A percentile compares a stretch with the other conserved stretches of the same genome.
Conservation (phyloP, 2,797 vertebrate species). For the Erethizon dorsatum region DNA sequence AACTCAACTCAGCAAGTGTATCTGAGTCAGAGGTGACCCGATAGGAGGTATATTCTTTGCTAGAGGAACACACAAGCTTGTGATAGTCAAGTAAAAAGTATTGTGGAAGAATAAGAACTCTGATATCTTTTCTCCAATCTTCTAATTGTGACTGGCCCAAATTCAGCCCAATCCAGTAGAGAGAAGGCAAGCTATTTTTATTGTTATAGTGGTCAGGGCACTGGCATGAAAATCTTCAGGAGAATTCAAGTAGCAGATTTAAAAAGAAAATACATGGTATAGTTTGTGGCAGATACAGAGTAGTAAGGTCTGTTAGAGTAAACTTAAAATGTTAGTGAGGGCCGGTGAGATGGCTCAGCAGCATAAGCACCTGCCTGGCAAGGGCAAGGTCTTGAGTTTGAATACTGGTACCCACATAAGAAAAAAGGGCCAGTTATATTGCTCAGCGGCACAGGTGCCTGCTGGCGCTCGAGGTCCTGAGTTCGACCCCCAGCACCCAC, state of each 20-base stretch:
- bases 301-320: background rate
- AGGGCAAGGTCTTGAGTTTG: no score
- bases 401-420: no score
- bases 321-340: background rate
- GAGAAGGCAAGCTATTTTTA: background rate
- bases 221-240: background rate
- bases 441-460: no score
- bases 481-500: no score
- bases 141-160: background rate
- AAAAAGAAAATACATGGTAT: background rate
- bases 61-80: background rate
- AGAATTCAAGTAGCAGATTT: background rate
- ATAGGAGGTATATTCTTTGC: background rate
- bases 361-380: no score
- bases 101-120: background rate
- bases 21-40: background rate
- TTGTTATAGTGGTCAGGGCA: fast-evolving
- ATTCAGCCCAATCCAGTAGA: background rate
- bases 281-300: background rate
- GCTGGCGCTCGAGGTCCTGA: no score
- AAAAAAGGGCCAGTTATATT: no score
- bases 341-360: no score
- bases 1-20: background rate
- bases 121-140: background rate
- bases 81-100: background rate